These are phyloP conservation scores for Mus caroli DNA, from an alignment of 2,797 vertebrate genomes.

Conservation along the genomic window DNA sequence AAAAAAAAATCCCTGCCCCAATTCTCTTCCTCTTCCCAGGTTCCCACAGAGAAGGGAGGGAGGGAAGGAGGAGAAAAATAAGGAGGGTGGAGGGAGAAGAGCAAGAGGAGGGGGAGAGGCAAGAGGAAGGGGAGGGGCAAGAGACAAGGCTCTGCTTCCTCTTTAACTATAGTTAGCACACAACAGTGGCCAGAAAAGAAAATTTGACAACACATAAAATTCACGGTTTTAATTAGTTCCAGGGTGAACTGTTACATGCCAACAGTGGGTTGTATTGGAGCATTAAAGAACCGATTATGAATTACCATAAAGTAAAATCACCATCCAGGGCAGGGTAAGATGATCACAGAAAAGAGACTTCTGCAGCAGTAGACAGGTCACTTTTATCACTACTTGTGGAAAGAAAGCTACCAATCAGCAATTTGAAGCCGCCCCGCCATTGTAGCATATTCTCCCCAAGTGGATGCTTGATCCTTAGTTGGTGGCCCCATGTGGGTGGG, in stretches of 20 bases:
- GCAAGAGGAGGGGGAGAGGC: not conserved
- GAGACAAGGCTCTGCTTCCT: not conserved
- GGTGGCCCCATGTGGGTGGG: too few relatives aligned
- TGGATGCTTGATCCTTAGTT: not conserved
- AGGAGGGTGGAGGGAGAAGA: not conserved
- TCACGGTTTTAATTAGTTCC: constrained; percentile 20
- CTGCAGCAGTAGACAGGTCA: not conserved
- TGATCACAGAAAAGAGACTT: not conserved
- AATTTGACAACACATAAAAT: not conserved
- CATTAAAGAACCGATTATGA: not conserved
- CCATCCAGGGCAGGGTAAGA: not conserved
- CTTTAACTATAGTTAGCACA: not conserved
- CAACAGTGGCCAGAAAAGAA: not conserved
- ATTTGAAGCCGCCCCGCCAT: not conserved
- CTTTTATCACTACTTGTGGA: not conserved
- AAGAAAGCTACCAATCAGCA: not conserved
- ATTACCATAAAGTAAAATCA: not conserved
- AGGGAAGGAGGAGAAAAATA: too few relatives aligned
- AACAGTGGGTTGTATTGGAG: not conserved
- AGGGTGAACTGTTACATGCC: not conserved
- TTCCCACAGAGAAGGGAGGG: not conserved
- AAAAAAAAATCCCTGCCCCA: not conserved
- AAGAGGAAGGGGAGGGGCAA: not conserved
- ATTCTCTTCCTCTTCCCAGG: not conserved
- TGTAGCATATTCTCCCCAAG: too few relatives aligned